Evolutionary conservation across 2,888 invertebrate genomes (phyloP).

Genomic region (Papilio elwesi): DNA sequence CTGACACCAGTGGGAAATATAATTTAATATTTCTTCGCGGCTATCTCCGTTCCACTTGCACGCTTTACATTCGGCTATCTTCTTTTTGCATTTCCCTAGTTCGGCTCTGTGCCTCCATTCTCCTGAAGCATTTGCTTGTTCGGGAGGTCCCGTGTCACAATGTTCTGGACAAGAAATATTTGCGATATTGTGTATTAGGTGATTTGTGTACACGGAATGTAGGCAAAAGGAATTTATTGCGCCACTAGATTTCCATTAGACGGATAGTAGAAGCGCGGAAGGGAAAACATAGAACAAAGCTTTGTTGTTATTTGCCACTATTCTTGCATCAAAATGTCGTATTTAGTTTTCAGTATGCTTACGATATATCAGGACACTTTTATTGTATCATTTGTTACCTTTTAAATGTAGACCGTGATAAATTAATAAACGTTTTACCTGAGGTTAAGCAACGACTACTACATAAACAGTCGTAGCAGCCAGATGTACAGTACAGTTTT

Average conservation of each 20-base stretch:
- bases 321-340: constrained; percentile 2
- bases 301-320: not conserved
- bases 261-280: constrained; percentile 33
- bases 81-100: constrained; percentile 67
- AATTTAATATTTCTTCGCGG: constrained; percentile 82
- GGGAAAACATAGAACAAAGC: constrained; percentile 30
- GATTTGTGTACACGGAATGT: constrained; percentile 77
- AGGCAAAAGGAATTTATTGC: constrained; percentile 68
- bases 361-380: not conserved
- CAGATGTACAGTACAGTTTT: too few species aligned
- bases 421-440: too few species aligned
- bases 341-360: not conserved
- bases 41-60: constrained; percentile 58
- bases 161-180: constrained; percentile 81
- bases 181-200: constrained; percentile 80
- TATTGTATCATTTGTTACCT: too few species aligned
- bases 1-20: constrained; percentile 85
- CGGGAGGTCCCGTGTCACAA: constrained; percentile 71
- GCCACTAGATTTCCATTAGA: constrained; percentile 48
- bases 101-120: constrained; percentile 56
- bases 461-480: too few species aligned
- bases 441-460: too few species aligned
- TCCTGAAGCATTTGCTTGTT: constrained; percentile 68
- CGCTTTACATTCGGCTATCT: constrained; percentile 55
- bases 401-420: too few species aligned